Percentiles rank a stretch among this genome's conserved stretches.
These are phyloP conservation scores for Ectemnius lituratus DNA, from an alignment of 2,888 invertebrate genomes.

Conservation along the genomic window DNA sequence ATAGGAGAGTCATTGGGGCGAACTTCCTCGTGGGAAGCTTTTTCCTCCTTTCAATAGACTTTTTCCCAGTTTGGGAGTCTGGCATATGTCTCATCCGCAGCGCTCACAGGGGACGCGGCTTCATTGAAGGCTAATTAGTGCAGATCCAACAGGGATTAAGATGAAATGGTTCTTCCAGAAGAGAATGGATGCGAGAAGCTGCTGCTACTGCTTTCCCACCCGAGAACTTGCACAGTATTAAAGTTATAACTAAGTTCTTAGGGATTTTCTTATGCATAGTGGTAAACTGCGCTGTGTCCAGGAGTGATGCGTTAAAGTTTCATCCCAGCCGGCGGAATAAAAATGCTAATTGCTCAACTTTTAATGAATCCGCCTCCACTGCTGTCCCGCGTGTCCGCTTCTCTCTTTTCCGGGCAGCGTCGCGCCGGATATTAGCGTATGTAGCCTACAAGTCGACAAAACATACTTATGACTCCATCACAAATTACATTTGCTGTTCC, in stretches of 20 bases:
- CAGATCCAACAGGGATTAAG: conserved; percentile 1
- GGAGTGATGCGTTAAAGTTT: conserved; percentile 12
- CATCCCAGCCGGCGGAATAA: conserved; percentile 22
- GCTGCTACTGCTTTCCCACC: neutral
- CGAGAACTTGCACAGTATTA: conserved; percentile 6
- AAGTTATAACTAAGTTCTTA: conserved; percentile 6
- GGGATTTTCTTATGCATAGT: conserved; percentile 5
- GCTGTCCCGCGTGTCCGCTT: no score
- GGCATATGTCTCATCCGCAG: no score
- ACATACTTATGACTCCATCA: no score
- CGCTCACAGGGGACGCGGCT: no score
- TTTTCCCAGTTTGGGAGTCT: no score
- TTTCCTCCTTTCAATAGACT: no score
- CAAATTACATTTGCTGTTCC: no score
- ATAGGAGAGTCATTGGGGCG: no score
- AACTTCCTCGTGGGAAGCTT: no score
- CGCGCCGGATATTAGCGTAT: no score
- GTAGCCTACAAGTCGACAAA: no score
- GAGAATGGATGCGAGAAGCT: conserved; percentile 6
- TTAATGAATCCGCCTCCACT: conserved; percentile 26
- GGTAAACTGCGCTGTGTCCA: neutral
- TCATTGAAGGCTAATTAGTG: neutral
- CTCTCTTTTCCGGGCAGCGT: no score
- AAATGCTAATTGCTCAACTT: conserved; percentile 48
- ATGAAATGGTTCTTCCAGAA: neutral